Percentiles rank a stretch among this genome's conserved stretches.
Conservation (phyloP, 2,888 invertebrate genomes). For the Coelopa pilipes region DNA sequence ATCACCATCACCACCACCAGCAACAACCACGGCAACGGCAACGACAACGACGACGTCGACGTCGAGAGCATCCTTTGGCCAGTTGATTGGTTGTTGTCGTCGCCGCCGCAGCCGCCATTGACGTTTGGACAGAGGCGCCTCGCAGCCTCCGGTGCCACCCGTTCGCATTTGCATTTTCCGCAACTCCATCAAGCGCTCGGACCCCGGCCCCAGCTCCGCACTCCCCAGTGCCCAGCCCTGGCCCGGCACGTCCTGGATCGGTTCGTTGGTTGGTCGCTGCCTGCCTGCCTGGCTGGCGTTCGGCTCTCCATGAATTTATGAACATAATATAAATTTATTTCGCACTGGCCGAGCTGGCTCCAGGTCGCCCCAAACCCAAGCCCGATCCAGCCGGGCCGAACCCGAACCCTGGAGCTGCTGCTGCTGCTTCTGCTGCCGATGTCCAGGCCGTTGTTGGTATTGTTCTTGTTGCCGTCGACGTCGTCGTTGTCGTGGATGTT, state of each 20-base stretch:
- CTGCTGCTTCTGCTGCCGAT: slow-evolving; percentile 18
- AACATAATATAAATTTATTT: slow-evolving; percentile 65
- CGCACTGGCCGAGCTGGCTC: slow-evolving; percentile 32
- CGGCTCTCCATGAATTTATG: slow-evolving; percentile 61
- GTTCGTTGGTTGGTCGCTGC: too few relatives aligned
- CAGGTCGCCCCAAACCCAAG: not conserved
- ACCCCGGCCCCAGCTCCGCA: slow-evolving; percentile 6
- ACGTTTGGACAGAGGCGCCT: not conserved
- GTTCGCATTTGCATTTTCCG: slow-evolving; percentile 31
- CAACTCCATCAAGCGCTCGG: slow-evolving; percentile 19
- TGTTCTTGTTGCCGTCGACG: slow-evolving; percentile 2
- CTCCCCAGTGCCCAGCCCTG: not conserved
- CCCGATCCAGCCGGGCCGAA: too few relatives aligned
- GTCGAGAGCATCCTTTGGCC: slow-evolving; percentile 18
- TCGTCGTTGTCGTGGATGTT: slow-evolving; percentile 9
- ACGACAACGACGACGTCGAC: not conserved
- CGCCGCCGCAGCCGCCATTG: not conserved
- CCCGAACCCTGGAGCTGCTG: slow-evolving; percentile 16
- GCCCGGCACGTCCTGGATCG: slow-evolving; percentile 1
- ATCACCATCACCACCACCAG: not conserved
- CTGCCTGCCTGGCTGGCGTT: not conserved
- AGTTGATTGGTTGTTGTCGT: slow-evolving; percentile 27
- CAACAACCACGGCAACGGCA: not conserved
- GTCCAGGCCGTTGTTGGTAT: not conserved
- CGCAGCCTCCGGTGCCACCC: not conserved